Conservation (phyloP, 2,888 invertebrate species). For the Aquatica leii region DNA sequence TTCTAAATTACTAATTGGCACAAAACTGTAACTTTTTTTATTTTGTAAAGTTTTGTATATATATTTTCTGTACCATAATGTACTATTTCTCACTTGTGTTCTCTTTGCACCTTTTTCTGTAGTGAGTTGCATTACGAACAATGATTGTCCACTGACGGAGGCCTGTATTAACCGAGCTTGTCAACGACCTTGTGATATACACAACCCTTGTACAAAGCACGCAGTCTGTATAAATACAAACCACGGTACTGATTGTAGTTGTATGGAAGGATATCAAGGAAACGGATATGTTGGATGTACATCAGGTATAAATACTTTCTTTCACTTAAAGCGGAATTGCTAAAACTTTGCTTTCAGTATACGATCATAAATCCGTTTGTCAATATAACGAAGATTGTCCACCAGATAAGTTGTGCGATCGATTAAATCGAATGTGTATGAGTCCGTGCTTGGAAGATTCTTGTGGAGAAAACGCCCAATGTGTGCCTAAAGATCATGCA, state of each 20-base stretch:
- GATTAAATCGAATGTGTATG: slow-evolving; percentile 83
- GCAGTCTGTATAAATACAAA: slow-evolving; percentile 89
- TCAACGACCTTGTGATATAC: slow-evolving; percentile 85
- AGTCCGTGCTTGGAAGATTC: slow-evolving; percentile 82
- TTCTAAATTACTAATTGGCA: neutral
- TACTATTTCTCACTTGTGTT: slow-evolving; percentile 35
- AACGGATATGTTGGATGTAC: slow-evolving; percentile 84
- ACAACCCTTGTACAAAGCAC: slow-evolving; percentile 83
- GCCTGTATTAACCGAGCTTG: slow-evolving; percentile 87
- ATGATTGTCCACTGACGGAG: slow-evolving; percentile 85
- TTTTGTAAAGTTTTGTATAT: neutral
- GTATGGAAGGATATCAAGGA: slow-evolving; percentile 86
- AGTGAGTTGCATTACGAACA: slow-evolving; percentile 88
- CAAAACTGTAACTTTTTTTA: neutral
- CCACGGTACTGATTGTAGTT: slow-evolving; percentile 87
- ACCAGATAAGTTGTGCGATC: slow-evolving; percentile 84
- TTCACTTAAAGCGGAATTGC: neutral
- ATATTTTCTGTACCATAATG: slow-evolving; percentile 41
- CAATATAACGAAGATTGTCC: slow-evolving; percentile 93
- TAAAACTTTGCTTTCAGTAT: slow-evolving; percentile 42
- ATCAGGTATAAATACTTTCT: slow-evolving; percentile 66
- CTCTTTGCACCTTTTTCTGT: slow-evolving; percentile 58
- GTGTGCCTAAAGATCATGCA: slow-evolving; percentile 77
- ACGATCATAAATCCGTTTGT: slow-evolving; percentile 69
- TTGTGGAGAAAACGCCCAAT: slow-evolving; percentile 84